A percentile compares a stretch with the other conserved stretches of the same genome.
phyloP scores from a whole-genome alignment of 2,888 invertebrate genomes.

The Drosophila melanosoma region DNA sequence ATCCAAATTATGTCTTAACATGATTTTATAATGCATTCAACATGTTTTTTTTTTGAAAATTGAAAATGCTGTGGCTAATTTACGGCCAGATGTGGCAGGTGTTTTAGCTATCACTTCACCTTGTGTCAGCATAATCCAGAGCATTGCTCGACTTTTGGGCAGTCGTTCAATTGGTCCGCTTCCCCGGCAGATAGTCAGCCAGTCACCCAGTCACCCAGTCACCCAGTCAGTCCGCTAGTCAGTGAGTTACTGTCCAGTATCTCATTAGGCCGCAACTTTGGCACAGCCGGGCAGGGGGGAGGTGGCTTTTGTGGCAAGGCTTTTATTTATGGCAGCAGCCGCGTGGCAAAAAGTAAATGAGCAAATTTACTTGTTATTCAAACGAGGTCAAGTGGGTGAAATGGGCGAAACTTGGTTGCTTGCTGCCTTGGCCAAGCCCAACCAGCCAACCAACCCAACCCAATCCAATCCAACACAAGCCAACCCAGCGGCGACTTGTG shows the following conservation, averaged over 20 bases:
- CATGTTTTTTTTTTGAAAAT: neutral
- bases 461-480: constrained; percentile 8
- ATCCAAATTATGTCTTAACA: neutral
- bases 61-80: neutral
- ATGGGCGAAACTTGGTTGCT: constrained; percentile 24
- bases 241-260: constrained; percentile 35
- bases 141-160: too few species aligned
- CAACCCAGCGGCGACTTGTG: constrained; percentile 65
- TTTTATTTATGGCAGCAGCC: constrained; percentile 55
- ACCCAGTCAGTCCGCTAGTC: constrained; percentile 13
- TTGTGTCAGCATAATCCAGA: neutral
- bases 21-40: neutral
- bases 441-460: constrained; percentile 1
- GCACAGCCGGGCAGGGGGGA: constrained; percentile 1
- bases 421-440: constrained; percentile 15
- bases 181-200: constrained; percentile 1
- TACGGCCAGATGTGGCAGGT: neutral
- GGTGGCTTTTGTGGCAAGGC: constrained; percentile 43
- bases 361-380: constrained; percentile 72
- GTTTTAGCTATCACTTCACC: neutral
- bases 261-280: constrained; percentile 49
- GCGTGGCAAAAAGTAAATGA: constrained; percentile 60
- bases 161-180: constrained; percentile 6
- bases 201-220: constrained; percentile 7
- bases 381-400: constrained; percentile 76